These are phyloP conservation scores for Aethina tumida DNA, from an alignment of 1,140 invertebrate species.

Conservation along the genomic window DNA sequence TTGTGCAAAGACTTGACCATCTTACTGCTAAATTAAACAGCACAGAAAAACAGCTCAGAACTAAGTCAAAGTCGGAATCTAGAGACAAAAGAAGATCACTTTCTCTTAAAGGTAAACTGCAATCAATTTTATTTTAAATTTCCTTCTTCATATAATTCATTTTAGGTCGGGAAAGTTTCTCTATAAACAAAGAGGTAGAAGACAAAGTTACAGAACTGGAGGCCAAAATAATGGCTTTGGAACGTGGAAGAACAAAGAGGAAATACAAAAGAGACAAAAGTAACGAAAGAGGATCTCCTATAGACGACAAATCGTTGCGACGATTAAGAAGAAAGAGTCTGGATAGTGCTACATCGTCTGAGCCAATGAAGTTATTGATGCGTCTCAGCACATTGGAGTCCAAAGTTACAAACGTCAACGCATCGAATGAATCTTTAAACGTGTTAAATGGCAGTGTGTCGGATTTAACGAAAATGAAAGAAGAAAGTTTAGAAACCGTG, in stretches of 20 bases:
- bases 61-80: conserved; percentile 70
- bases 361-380: conserved; percentile 68
- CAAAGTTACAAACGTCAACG: conserved; percentile 52
- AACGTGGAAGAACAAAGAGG: conserved; percentile 30
- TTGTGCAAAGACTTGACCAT: conserved; percentile 77
- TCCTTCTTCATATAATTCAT: conserved; percentile 3
- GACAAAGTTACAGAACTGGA: conserved; percentile 71
- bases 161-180: conserved; percentile 56
- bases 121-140: background rate
- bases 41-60: conserved; percentile 74
- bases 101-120: conserved; percentile 59
- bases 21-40: conserved; percentile 67
- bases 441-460: conserved; percentile 34
- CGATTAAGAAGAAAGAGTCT: conserved; percentile 58
- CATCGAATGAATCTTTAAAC: conserved; percentile 44
- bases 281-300: conserved; percentile 31
- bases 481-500: conserved; percentile 8
- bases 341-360: conserved; percentile 62
- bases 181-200: conserved; percentile 71
- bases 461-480: conserved; percentile 19
- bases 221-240: conserved; percentile 58
- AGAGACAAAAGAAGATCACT: conserved; percentile 69
- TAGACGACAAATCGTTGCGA: conserved; percentile 39
- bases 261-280: conserved; percentile 28
- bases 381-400: conserved; percentile 62